Evolutionary conservation across 2,888 invertebrate genomes (phyloP).

Genomic region (Coelinius sp.): DNA sequence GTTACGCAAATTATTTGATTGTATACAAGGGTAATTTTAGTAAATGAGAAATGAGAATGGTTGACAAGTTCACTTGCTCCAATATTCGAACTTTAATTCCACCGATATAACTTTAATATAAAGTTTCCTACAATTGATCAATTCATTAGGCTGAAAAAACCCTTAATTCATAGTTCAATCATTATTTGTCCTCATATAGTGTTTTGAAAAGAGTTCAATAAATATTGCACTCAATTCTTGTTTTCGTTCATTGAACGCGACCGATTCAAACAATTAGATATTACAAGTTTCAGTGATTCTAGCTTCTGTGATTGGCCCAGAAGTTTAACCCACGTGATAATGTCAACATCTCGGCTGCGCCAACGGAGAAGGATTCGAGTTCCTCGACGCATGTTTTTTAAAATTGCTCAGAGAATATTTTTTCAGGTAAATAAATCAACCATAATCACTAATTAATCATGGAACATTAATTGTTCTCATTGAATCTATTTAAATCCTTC

Average conservation of each 20-base stretch:
- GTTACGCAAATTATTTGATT: too few species aligned
- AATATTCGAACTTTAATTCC: too few species aligned
- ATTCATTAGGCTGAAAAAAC: too few species aligned
- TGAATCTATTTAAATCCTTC: neutral
- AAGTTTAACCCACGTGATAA: neutral
- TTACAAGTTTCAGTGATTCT: conserved; percentile 1
- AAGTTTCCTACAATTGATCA: too few species aligned
- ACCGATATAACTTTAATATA: too few species aligned
- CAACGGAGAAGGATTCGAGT: neutral
- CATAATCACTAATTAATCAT: neutral
- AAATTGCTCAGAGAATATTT: conserved; percentile 7
- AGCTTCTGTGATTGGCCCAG: neutral
- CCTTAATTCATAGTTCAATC: too few species aligned
- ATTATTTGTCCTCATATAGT: too few species aligned
- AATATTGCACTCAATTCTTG: too few species aligned
- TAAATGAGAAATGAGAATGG: too few species aligned
- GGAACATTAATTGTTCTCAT: neutral
- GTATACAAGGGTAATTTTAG: too few species aligned
- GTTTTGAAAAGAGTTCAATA: too few species aligned
- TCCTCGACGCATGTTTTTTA: neutral
- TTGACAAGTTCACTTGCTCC: too few species aligned
- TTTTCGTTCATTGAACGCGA: neutral
- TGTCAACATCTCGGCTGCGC: neutral
- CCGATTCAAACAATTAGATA: neutral
- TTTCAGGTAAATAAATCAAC: conserved; percentile 1